A percentile compares a stretch with the other conserved stretches of the same genome.
Conservation (phyloP, 2,888 invertebrate species). For the Dasypogon diadema region DNA sequence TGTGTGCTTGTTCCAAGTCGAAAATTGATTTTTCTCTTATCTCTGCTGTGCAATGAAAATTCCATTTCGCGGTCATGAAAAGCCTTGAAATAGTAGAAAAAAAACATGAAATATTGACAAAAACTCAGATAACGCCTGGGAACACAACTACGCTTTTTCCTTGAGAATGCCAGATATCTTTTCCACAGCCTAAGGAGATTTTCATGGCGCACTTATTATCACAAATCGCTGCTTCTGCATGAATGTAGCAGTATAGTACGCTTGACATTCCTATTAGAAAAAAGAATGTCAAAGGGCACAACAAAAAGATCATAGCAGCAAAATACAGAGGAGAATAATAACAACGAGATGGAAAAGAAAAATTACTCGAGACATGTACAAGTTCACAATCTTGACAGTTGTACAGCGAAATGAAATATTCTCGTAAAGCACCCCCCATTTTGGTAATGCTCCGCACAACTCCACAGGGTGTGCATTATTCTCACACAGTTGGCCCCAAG, state of each 20-base stretch:
- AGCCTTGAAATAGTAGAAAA: conserved; percentile 3
- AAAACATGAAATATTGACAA: conserved; percentile 28
- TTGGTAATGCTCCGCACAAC: not conserved
- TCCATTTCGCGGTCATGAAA: conserved; percentile 29
- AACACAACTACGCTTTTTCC: conserved; percentile 20
- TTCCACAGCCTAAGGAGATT: not conserved
- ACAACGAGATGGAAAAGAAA: conserved; percentile 19
- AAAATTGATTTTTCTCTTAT: conserved; percentile 29
- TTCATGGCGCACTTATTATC: not conserved
- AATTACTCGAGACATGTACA: conserved; percentile 26
- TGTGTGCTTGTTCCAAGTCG: not conserved
- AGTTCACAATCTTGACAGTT: conserved; percentile 31
- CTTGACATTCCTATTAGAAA: conserved; percentile 19
- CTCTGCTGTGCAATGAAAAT: conserved; percentile 16
- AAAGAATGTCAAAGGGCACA: conserved; percentile 23
- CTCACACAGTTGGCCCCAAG: conserved; percentile 9
- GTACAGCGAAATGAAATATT: conserved; percentile 5
- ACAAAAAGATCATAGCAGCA: not conserved
- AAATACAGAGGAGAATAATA: not conserved
- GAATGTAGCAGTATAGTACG: not conserved
- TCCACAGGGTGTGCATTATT: not conserved
- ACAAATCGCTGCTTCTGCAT: not conserved
- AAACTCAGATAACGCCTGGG: not conserved
- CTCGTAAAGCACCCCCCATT: not conserved
- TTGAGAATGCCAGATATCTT: not conserved